Evolutionary conservation across 2,888 invertebrate species (phyloP).

Genomic region (Operophtera brumata): DNA sequence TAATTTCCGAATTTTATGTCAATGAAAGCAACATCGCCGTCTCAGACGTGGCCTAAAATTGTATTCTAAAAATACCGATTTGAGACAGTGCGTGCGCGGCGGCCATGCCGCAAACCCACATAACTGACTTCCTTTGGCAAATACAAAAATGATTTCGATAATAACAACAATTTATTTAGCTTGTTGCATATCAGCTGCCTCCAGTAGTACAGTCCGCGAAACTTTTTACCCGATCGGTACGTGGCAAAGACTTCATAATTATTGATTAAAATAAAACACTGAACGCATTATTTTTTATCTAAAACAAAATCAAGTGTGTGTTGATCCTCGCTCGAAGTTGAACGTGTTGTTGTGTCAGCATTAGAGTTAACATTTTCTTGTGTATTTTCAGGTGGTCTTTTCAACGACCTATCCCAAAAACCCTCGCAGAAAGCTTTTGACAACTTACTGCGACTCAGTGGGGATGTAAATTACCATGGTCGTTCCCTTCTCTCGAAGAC

Average conservation of each 20-base stretch:
- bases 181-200: slow-evolving; percentile 35
- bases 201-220: slow-evolving; percentile 36
- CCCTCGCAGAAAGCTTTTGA: slow-evolving; percentile 54
- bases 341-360: background rate
- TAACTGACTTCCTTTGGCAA: slow-evolving; percentile 30
- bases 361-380: too few relatives aligned
- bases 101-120: slow-evolving; percentile 51
- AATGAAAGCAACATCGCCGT: slow-evolving; percentile 20
- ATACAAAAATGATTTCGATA: slow-evolving; percentile 39
- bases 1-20: slow-evolving; percentile 13
- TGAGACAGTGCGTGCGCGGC: slow-evolving; percentile 60
- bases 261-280: too few relatives aligned
- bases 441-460: slow-evolving; percentile 46
- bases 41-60: slow-evolving; percentile 66
- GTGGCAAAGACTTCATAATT: slow-evolving; percentile 17
- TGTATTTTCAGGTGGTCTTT: slow-evolving; percentile 71
- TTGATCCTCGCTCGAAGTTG: background rate
- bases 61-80: slow-evolving; percentile 73
- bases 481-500: slow-evolving; percentile 49
- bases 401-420: slow-evolving; percentile 54
- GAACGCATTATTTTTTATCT: too few relatives aligned
- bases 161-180: slow-evolving; percentile 38
- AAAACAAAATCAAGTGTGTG: background rate
- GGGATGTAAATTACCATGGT: slow-evolving; percentile 53
- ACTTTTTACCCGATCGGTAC: slow-evolving; percentile 63